phyloP scores from a whole-genome alignment of 2,113 vertebrate genomes.

The Azemiops feae region DNA sequence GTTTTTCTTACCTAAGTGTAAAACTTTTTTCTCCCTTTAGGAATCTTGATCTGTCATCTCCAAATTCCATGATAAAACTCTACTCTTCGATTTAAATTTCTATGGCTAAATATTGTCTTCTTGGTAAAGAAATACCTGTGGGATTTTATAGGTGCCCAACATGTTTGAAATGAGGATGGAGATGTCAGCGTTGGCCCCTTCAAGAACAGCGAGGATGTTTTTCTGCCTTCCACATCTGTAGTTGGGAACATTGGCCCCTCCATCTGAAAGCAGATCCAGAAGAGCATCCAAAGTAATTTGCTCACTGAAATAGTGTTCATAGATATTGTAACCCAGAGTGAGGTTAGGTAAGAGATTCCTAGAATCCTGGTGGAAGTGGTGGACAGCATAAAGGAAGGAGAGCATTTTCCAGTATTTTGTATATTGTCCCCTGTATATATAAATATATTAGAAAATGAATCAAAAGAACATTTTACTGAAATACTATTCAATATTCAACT shows the following conservation, averaged over 20 bases:
- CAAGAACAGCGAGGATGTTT: background rate
- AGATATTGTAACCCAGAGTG: background rate
- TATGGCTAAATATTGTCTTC: background rate
- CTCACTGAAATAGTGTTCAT: background rate
- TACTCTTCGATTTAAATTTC: background rate
- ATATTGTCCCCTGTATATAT: background rate
- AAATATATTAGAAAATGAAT: background rate
- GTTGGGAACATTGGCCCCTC: background rate
- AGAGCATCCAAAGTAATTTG: background rate
- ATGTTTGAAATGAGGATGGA: background rate
- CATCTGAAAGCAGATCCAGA: background rate
- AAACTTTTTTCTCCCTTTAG: too few species aligned
- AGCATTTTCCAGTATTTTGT: background rate
- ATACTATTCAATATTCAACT: background rate
- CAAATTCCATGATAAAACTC: background rate
- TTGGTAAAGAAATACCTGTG: background rate
- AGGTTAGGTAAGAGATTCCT: background rate
- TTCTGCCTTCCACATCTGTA: background rate
- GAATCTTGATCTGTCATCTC: background rate
- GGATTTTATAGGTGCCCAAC: background rate
- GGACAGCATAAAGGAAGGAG: background rate
- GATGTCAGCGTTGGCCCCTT: background rate
- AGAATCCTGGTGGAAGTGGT: background rate
- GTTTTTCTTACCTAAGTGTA: too few species aligned
- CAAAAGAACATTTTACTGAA: background rate